Evolutionary conservation across 2,797 vertebrate genomes (phyloP).

Genomic region (Hipposideros larvatus): DNA sequence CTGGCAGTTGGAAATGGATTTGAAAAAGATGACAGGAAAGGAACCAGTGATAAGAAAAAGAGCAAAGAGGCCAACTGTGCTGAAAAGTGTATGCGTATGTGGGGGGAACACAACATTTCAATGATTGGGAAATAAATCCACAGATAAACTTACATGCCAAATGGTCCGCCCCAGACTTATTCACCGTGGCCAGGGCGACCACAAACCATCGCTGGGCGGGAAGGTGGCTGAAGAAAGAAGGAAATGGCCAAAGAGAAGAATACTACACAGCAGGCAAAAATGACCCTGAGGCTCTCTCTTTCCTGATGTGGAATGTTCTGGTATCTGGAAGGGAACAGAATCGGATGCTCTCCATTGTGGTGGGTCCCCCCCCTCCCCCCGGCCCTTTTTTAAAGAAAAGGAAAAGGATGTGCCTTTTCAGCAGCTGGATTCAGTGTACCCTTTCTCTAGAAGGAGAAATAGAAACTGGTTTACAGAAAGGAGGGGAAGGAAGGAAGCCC

Average conservation of each 20-base stretch:
- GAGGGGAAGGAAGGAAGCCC: rapidly evolving
- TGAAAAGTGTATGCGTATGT: background rate
- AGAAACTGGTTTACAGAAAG: no score
- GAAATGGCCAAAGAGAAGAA: rapidly evolving
- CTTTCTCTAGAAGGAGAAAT: background rate
- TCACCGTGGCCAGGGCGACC: rapidly evolving
- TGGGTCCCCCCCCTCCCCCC: no score
- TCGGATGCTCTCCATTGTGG: background rate
- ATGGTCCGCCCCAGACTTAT: rapidly evolving
- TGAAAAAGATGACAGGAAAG: slow-evolving; percentile 68
- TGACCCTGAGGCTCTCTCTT: background rate
- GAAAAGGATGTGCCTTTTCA: rapidly evolving
- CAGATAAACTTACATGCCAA: background rate
- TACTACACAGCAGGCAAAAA: background rate
- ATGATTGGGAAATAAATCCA: background rate
- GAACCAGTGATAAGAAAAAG: background rate
- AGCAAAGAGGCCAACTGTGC: background rate
- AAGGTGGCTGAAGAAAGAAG: no score
- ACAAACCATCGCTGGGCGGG: rapidly evolving
- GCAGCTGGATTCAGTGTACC: no score
- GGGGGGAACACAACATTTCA: rapidly evolving
- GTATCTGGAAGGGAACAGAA: background rate
- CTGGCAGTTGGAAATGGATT: slow-evolving; percentile 29
- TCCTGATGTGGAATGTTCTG: background rate
- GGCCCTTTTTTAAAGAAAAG: no score